Evolutionary conservation across 2,797 vertebrate genomes (phyloP), one percentile per base, ranked within the genome.

Genomic region (Acestrorhynchus altus): DNA sequence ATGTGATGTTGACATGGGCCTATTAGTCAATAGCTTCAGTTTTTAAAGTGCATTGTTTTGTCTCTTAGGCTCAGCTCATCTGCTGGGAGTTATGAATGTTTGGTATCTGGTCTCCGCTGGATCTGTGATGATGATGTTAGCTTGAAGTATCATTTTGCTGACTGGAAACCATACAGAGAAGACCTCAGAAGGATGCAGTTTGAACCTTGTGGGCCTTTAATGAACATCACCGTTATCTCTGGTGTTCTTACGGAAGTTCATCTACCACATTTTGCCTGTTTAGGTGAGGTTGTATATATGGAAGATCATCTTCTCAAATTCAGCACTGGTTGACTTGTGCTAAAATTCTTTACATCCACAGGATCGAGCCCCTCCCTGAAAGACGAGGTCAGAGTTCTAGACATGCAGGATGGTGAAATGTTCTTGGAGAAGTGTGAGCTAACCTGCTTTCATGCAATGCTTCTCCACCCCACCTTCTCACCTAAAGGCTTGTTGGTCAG

Each of bases 231-330:
- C 20, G 49, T 87, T 42, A 73, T 18, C 56, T 31, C 47, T 49
- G 87, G 87, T 16, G 16, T 60, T 20, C 8, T 89, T 3, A 79
- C 80, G 8, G 76, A 82, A 24, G 61, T 84, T 10, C 11, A 82
- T 60, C 67, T 87, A 9, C 86, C 87, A 15, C 87, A 87, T 73
- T 84, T 81, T 51, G 51, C 78, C 12, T 83, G 86, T 83, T 26
- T 49, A 10, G 80, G 64, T 16, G n/a, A 52, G 59, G 18, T 8
- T 28, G 8, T 12, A 20, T 8, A 8, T 60, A 28, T 46, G n/a
- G 15, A 28, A 0, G 15, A 22, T 28, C 1, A 59, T 35, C 39
- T 57, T 51, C 4, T 10, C 15, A 35, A 15, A 10, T n/a, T 4
- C 22, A 35, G 12, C 24, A 22, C n/a, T 54, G 7, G 24, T 56